Percentiles rank a stretch among this genome's conserved stretches.
These are phyloP conservation scores for Eledone cirrhosa DNA, from an alignment of 2,888 invertebrate species.

Conservation along the genomic window DNA sequence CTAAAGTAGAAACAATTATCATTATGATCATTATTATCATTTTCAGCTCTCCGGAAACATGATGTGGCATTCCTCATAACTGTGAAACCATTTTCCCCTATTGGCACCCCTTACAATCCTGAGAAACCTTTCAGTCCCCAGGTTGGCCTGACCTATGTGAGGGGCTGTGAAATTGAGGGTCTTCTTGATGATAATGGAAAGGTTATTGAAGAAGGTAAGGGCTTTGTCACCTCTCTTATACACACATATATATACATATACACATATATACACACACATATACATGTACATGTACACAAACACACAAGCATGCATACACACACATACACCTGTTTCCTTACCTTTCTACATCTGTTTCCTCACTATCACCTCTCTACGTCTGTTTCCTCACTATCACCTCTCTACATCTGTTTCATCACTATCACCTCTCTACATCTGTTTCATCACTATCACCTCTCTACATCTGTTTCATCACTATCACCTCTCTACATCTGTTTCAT, in stretches of 20 bases:
- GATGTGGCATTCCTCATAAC: slow-evolving; percentile 97
- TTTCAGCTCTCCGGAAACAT: slow-evolving; percentile 82
- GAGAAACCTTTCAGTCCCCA: slow-evolving; percentile 86
- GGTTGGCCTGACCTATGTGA: slow-evolving; percentile 88
- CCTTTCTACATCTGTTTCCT: neutral
- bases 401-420: no score
- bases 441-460: no score
- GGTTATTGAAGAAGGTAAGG: slow-evolving; percentile 86
- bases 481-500: no score
- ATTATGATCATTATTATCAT: neutral
- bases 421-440: no score
- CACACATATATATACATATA: neutral
- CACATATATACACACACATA: neutral
- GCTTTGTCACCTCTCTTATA: neutral
- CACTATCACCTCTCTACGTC: neutral
- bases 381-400: neutral
- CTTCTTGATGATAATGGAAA: slow-evolving; percentile 92
- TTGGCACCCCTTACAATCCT: slow-evolving; percentile 73
- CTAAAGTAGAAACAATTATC: no score
- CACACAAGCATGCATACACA: neutral
- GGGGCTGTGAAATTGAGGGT: slow-evolving; percentile 98
- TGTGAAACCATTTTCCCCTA: slow-evolving; percentile 83
- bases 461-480: no score
- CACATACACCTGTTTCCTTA: neutral
- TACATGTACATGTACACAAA: neutral